These are phyloP conservation scores for Acanthococcus lagerstroemiae DNA, from an alignment of 2,888 invertebrate genomes.

Conservation along the genomic window DNA sequence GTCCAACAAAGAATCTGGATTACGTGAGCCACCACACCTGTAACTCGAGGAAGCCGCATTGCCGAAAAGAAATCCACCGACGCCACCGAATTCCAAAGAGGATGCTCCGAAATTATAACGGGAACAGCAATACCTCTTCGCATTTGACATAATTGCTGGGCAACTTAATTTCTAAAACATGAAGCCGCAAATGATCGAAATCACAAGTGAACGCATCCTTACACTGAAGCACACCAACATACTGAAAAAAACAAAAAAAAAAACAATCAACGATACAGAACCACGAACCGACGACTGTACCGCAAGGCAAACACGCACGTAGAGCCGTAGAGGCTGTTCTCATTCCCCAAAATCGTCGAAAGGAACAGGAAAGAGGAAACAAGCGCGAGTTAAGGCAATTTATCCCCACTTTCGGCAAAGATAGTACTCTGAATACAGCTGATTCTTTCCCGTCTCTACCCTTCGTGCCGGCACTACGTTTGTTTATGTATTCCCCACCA, in stretches of 20 bases:
- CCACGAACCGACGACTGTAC: slow-evolving; percentile 5
- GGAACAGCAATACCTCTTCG: slow-evolving; percentile 46
- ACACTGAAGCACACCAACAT: neutral
- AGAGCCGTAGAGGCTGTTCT: slow-evolving; percentile 23
- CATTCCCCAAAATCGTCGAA: slow-evolving; percentile 22
- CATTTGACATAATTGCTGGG: slow-evolving; percentile 39
- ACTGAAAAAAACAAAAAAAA: neutral
- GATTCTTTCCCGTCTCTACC: slow-evolving; percentile 32
- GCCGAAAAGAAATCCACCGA: slow-evolving; percentile 30
- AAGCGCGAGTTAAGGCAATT: slow-evolving; percentile 28
- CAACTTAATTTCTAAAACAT: neutral
- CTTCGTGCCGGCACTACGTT: slow-evolving; percentile 41
- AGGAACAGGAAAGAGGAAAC: slow-evolving; percentile 25
- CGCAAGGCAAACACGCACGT: slow-evolving; percentile 15
- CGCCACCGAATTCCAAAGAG: slow-evolving; percentile 31
- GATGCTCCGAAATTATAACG: slow-evolving; percentile 39
- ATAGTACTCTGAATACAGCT: slow-evolving; percentile 27
- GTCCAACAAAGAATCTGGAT: slow-evolving; percentile 66
- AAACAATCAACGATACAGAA: slow-evolving; percentile 1
- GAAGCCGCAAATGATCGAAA: neutral
- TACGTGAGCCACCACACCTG: slow-evolving; percentile 40
- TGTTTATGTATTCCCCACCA: slow-evolving; percentile 35
- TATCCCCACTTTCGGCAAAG: slow-evolving; percentile 26
- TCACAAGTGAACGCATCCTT: slow-evolving; percentile 7
- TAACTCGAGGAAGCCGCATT: slow-evolving; percentile 33